These are phyloP conservation scores for Leptopilina myrica DNA, from an alignment of 2,888 invertebrate species.

Conservation along the genomic window DNA sequence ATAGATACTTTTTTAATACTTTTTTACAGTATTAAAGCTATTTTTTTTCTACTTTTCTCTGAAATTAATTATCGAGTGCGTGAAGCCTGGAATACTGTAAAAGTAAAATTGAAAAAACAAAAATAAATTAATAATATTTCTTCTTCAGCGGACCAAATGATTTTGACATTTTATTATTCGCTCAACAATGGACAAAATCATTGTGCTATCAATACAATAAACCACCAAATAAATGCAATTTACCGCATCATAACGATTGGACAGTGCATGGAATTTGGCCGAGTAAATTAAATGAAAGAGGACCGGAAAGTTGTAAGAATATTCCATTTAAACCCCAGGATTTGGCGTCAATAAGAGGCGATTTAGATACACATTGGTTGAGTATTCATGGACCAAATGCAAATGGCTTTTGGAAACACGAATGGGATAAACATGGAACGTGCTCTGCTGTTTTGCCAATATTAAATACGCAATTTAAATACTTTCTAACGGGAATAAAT, in stretches of 20 bases:
- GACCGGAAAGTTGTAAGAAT: slow-evolving; percentile 83
- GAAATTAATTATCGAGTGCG: too few relatives aligned
- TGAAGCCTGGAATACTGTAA: too few relatives aligned
- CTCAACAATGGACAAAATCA: slow-evolving; percentile 86
- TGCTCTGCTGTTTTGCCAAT: slow-evolving; percentile 81
- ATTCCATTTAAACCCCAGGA: slow-evolving; percentile 81
- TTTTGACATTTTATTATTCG: slow-evolving; percentile 79
- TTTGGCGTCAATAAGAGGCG: slow-evolving; percentile 80
- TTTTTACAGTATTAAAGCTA: too few relatives aligned
- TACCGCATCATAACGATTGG: slow-evolving; percentile 82
- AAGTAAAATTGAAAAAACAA: too few relatives aligned
- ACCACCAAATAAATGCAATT: slow-evolving; percentile 80
- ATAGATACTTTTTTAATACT: too few relatives aligned
- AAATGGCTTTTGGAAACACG: slow-evolving; percentile 84
- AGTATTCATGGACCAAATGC: slow-evolving; percentile 71
- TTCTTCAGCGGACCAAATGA: background rate
- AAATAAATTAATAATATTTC: slow-evolving; percentile 32
- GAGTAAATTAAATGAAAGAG: slow-evolving; percentile 75
- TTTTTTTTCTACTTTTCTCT: too few relatives aligned
- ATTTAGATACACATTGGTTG: slow-evolving; percentile 78
- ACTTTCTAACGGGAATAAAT: slow-evolving; percentile 81
- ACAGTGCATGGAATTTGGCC: slow-evolving; percentile 90
- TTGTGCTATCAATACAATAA: slow-evolving; percentile 83
- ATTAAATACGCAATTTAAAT: slow-evolving; percentile 81
- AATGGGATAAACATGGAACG: slow-evolving; percentile 88